Evolutionary conservation across 2,797 vertebrate species (phyloP).

Genomic region (Amniataba percoides): DNA sequence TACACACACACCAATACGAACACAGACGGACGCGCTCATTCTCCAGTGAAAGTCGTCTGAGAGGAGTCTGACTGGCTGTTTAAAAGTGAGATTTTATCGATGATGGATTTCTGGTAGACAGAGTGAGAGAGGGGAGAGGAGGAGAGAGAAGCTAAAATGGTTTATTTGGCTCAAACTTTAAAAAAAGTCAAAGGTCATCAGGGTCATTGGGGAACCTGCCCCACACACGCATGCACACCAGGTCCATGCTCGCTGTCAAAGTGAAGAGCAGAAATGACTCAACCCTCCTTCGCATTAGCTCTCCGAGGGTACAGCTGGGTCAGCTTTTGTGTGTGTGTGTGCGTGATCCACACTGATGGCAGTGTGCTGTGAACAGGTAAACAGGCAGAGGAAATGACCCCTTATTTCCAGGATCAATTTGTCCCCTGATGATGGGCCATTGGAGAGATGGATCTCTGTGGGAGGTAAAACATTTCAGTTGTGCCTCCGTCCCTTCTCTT

Average conservation of each 20-base stretch:
- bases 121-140: not conserved
- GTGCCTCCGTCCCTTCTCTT: slow-evolving; percentile 43
- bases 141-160: not conserved
- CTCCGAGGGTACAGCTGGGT: slow-evolving; percentile 65
- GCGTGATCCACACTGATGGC: slow-evolving; percentile 54
- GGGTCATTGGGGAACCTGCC: slow-evolving; percentile 31
- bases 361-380: slow-evolving; percentile 72
- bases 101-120: not conserved
- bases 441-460: slow-evolving; percentile 69
- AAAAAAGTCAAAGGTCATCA: slow-evolving; percentile 41
- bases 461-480: slow-evolving; percentile 74
- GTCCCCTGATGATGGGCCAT: slow-evolving; percentile 73
- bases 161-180: slow-evolving; percentile 44
- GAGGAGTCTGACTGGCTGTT: slow-evolving; percentile 6
- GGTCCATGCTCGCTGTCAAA: slow-evolving; percentile 39
- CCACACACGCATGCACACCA: slow-evolving; percentile 1
- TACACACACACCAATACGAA: not conserved
- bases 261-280: slow-evolving; percentile 53
- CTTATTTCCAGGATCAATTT: slow-evolving; percentile 84
- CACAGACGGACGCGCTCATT: not conserved
- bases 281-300: slow-evolving; percentile 52
- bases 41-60: not conserved
- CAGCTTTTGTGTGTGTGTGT: slow-evolving; percentile 41
- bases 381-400: slow-evolving; percentile 81
- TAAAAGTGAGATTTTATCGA: slow-evolving; percentile 2